These are phyloP conservation scores for Montipora cactus DNA, from an alignment of 64 coral and sea anemone species.

Conservation along the genomic window DNA sequence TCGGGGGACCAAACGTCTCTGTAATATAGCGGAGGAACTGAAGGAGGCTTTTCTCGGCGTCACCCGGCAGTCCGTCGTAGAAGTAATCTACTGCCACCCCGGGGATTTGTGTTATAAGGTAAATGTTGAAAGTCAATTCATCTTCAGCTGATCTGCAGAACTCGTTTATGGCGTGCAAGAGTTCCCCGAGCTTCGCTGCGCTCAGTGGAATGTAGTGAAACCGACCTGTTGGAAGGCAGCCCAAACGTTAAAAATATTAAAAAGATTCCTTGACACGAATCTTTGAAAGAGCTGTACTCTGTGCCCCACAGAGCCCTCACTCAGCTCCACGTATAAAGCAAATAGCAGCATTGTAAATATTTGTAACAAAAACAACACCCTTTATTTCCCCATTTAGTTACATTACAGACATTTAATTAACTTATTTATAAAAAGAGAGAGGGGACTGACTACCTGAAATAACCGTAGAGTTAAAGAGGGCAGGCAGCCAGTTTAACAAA, in stretches of 20 bases:
- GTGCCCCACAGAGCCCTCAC: too few species aligned
- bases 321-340: too few species aligned
- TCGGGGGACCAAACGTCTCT: constrained; percentile 13
- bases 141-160: constrained; percentile 20
- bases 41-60: constrained; percentile 1
- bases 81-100: constrained; percentile 42
- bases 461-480: too few species aligned
- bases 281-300: not conserved
- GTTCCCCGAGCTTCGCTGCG: constrained; percentile 11
- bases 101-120: constrained; percentile 12
- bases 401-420: too few species aligned
- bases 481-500: too few species aligned
- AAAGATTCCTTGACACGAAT: not conserved
- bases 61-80: not conserved
- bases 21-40: constrained; percentile 9
- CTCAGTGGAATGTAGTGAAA: constrained; percentile 10
- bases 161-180: not conserved
- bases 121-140: constrained; percentile 33
- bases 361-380: too few species aligned
- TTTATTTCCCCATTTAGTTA: too few species aligned
- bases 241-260: not conserved
- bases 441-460: too few species aligned
- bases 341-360: too few species aligned
- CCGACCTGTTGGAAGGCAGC: not conserved
- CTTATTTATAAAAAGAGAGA: too few species aligned